These are phyloP conservation scores for Menura novaehollandiae DNA, from an alignment of 2,113 vertebrate species.

Conservation along the genomic window DNA sequence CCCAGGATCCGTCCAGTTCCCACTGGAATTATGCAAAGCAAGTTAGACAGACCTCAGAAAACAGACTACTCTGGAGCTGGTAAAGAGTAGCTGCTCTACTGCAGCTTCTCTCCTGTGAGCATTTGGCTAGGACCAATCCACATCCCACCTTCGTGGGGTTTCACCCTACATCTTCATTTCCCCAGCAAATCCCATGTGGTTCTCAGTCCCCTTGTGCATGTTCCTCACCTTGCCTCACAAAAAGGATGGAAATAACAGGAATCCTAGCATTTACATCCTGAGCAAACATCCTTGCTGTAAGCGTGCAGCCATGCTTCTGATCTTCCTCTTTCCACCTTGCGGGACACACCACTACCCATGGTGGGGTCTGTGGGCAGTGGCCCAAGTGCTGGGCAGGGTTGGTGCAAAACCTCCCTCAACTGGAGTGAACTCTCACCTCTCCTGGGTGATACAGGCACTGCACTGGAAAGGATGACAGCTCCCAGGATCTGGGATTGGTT, in stretches of 20 bases:
- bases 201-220: neutral
- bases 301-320: neutral
- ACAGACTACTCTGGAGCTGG: fast-evolving
- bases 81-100: neutral
- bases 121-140: neutral
- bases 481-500: neutral
- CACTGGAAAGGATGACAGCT: neutral
- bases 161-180: neutral
- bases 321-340: neutral
- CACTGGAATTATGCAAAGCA: neutral
- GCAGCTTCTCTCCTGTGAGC: neutral
- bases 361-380: neutral
- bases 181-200: neutral
- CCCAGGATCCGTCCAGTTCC: neutral
- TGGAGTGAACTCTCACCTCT: neutral
- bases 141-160: neutral
- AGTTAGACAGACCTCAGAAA: neutral
- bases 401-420: neutral
- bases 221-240: neutral
- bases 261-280: neutral
- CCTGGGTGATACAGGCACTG: neutral
- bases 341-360: neutral
- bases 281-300: neutral
- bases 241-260: neutral
- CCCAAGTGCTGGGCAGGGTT: neutral